Conservation (phyloP, 2,888 invertebrate genomes). For the Lathronympha strigana region DNA sequence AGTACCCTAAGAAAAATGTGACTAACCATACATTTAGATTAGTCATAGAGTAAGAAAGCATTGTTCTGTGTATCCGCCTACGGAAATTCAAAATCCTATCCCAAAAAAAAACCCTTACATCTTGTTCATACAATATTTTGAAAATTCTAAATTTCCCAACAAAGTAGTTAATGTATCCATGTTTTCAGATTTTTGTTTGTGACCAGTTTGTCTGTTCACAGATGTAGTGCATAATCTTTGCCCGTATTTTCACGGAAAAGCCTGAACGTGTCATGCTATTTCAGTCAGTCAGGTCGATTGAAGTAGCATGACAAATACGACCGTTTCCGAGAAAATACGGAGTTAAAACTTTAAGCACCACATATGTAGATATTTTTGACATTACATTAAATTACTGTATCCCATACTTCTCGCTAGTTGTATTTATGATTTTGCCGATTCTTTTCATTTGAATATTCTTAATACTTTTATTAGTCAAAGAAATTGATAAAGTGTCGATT, state of each 20-base stretch:
- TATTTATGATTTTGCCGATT: not conserved
- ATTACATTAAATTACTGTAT: not conserved
- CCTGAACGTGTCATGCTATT: too few relatives aligned
- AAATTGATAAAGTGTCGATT: not conserved
- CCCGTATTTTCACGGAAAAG: too few relatives aligned
- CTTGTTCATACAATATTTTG: slow-evolving; percentile 24
- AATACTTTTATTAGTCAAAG: not conserved
- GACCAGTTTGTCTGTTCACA: not conserved
- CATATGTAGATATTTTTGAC: not conserved
- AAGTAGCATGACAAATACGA: too few relatives aligned
- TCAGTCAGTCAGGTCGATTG: too few relatives aligned
- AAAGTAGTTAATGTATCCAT: not conserved
- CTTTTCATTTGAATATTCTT: too few relatives aligned
- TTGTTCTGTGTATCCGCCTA: slow-evolving; percentile 25
- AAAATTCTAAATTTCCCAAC: not conserved
- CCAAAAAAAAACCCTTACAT: slow-evolving; percentile 34
- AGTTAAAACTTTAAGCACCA: too few relatives aligned
- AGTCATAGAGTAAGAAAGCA: slow-evolving; percentile 14
- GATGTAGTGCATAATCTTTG: too few relatives aligned
- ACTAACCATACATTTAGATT: slow-evolving; percentile 31
- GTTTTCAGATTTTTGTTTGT: too few relatives aligned
- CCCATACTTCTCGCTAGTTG: too few relatives aligned
- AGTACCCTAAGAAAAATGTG: slow-evolving; percentile 31
- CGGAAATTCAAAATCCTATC: slow-evolving; percentile 22
- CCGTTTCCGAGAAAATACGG: too few relatives aligned